Evolutionary conservation across 2,888 invertebrate genomes (phyloP), one percentile per base, ranked within the genome.

Genomic region (Autographa gamma): DNA sequence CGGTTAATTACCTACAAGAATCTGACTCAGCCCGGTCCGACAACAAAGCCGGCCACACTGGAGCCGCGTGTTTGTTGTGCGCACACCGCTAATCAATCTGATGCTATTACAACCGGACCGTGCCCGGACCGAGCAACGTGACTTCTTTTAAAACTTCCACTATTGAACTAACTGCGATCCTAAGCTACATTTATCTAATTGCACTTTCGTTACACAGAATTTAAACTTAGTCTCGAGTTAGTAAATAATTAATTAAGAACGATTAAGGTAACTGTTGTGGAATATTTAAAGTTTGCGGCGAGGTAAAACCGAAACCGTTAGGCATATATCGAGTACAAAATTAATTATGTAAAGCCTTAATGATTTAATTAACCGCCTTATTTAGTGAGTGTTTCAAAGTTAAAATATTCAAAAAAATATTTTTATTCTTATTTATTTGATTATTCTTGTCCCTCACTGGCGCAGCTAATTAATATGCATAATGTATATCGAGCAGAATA

Each of bases 1-100:
- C 90, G 88, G 91, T 92, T 93, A 93, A 93, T 93, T 93, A 93
- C 92, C 89, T 89, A 90, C 92, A 92, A 91, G 92, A 93, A 93
- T 91, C 91, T 90, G 89, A 92, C 85, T 91, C 89, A 90, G 89
- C 83, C 80, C 76, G 76, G 71, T 83, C 79, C 76, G 80, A 86
- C 83, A 85, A 89, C 90, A 89, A 89, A 88, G 83, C 75, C 60
- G 65, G 73, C 78, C 72, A 74, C 86, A 79, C 81, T 79, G 81
- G 77, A 85, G 82, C 81, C 76, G 70, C 69, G 76, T 86, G 88
- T 88, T 88, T 84, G 85, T 88, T 84, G 85, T 85, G 76, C 66
- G 78, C 80, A 80, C 75, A 73, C 73, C 80, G 77, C 80, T 82
- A 84, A 89, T 86, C 85, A 84, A 84, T 86, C 81, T 81, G 76